Base-by-base conservation (phyloP, 2,797 vertebrate genomes). In the Ctenopoma kingsleyae region DNA sequence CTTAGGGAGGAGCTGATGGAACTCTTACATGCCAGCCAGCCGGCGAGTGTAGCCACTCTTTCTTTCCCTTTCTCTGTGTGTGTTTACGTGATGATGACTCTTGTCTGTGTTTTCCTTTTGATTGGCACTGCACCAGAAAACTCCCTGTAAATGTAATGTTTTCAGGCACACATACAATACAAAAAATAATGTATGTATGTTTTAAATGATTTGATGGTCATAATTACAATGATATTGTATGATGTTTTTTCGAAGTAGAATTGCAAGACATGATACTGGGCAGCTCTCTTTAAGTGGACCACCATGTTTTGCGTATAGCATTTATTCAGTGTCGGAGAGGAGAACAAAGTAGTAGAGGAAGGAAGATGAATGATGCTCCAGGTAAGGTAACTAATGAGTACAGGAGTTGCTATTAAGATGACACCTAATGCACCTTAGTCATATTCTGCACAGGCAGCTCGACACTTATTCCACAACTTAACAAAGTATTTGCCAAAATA, bases 1-100 rank as follows among this genome's bases (percentile, higher is more conserved):
- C 81, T 83, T 53, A 19, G 85, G 90, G 86, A 79, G 55, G 52
- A 79, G 52, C 69, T 81, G 86, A 87, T 85, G 85, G 87, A 89
- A 86, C 84, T 84, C 80, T 88, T 83, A 77, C 76, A 85, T 70
- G 83, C 71, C 63, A 67, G 53, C 47, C 58, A 57, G 67, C 35
- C 56, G 56, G 44, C 8, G 30, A 71, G 55, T 77, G 67, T 23
- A 47, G 57, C 32, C 46, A 38, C 46, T 35, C 51, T 47, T 48
- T 47, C 16, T 58, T 25, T 51, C 4, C 57, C 23, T 27, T 1
- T 36, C 9, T 36, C 30, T 27, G 23, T 30, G 27, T 30, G 6
- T 30, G 69, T 55, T 64, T 38, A 30, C 13, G 32, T 43, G 55
- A 77, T 46, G 66, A 52, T 10, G 55, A 52, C 20, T 49, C 57